phyloP scores from a whole-genome alignment of 2,888 invertebrate species.

The Rotaria sp. region DNA sequence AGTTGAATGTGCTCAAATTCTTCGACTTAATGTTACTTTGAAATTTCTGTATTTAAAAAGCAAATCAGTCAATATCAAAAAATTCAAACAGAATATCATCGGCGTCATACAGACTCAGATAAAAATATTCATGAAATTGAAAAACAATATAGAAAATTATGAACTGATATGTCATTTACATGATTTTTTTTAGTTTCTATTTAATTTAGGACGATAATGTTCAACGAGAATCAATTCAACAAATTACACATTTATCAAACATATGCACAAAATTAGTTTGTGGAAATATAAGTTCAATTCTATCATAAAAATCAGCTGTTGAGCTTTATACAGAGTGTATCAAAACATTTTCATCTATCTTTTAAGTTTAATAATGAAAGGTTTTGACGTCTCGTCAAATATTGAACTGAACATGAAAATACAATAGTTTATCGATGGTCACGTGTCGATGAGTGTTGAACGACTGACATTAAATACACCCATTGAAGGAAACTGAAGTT shows the following conservation, averaged over 20 bases:
- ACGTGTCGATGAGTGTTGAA: constrained; percentile 70
- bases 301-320: constrained; percentile 64
- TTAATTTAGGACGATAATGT: constrained; percentile 64
- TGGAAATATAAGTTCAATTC: constrained; percentile 55
- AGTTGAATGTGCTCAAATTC: constrained; percentile 82
- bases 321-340: constrained; percentile 64
- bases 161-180: constrained; percentile 70
- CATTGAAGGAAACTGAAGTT: constrained; percentile 41
- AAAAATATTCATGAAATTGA: constrained; percentile 71
- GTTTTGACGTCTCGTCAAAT: constrained; percentile 46
- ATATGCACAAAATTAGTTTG: constrained; percentile 67
- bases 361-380: constrained; percentile 43
- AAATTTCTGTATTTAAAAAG: constrained; percentile 81
- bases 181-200: constrained; percentile 45
- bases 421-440: constrained; percentile 87
- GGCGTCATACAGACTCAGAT: constrained; percentile 73
- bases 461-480: constrained; percentile 57
- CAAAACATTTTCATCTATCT: constrained; percentile 43
- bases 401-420: constrained; percentile 67
- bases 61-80: constrained; percentile 81
- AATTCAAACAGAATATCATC: constrained; percentile 67
- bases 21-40: constrained; percentile 87
- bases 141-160: constrained; percentile 69
- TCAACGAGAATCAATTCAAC: constrained; percentile 68
- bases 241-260: constrained; percentile 69